A percentile compares a stretch with the other conserved stretches of the same genome.
phyloP scores from a whole-genome alignment of 2,888 invertebrate genomes.

The Patella depressa region DNA sequence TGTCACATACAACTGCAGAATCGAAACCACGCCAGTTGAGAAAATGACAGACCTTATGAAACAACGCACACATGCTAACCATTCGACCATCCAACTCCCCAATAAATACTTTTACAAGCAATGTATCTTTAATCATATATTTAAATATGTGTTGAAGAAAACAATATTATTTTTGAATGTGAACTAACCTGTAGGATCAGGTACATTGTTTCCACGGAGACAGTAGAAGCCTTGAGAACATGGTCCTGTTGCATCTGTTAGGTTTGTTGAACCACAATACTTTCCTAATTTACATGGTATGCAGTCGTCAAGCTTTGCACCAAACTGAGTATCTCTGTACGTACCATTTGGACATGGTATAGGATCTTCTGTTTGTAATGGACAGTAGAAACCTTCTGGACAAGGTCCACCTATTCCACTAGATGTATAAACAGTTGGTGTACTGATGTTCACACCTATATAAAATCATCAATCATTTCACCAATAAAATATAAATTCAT shows the following conservation, averaged over 20 bases:
- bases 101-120: too few species aligned
- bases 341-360: slow-evolving; percentile 63
- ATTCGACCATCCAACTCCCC: too few species aligned
- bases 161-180: too few species aligned
- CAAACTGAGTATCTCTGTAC: slow-evolving; percentile 55
- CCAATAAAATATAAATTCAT: too few species aligned
- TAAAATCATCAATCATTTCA: neutral
- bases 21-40: too few species aligned
- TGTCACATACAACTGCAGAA: too few species aligned
- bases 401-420: slow-evolving; percentile 67
- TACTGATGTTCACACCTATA: slow-evolving; percentile 60
- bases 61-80: too few species aligned
- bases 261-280: slow-evolving; percentile 61
- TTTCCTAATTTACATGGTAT: slow-evolving; percentile 59
- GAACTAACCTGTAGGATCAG: slow-evolving; percentile 60
- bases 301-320: slow-evolving; percentile 50
- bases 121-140: too few species aligned
- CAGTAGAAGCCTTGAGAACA: slow-evolving; percentile 67
- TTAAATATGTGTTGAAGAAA: too few species aligned
- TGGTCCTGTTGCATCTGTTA: slow-evolving; percentile 58
- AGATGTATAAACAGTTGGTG: slow-evolving; percentile 58
- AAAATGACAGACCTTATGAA: too few species aligned
- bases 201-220: slow-evolving; percentile 55
- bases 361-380: slow-evolving; percentile 62
- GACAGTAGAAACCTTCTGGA: slow-evolving; percentile 66